Base-by-base conservation (phyloP, 2,888 invertebrate species). In the Athalia rosae region DNA sequence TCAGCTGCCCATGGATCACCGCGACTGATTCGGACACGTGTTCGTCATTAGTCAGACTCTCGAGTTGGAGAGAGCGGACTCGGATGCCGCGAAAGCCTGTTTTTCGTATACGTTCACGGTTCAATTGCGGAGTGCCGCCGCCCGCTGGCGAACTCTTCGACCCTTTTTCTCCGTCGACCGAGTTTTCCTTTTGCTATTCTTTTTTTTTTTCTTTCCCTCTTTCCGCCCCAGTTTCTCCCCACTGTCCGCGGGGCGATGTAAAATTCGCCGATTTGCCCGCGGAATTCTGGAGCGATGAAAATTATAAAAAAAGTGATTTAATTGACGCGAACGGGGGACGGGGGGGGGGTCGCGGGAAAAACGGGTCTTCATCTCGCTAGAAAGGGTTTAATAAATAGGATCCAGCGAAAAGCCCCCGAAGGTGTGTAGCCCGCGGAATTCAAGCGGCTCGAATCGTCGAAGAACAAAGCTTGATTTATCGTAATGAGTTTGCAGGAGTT, bases 381-480 rank as follows among this genome's bases (percentile, higher is more conserved):
- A 45, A 58, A 15, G 58, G 71, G 43, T 58, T 15, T 58, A 13
- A 28, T 41, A 15, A 71, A 58, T 67, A 28, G 67, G 71, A 58
- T 58, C 13, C 8, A 47, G 15, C 71, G 59, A 71, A 71, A 71
- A 58, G 43, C 71, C 28, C 71, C 43, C 15, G 58, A 6, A 15
- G 71, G 45, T 53, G 45, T 53, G 45, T 53, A 58, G 74, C 85
- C 85, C 86, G 84, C 85, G 87, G 86, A 88, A 87, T 89, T 88
- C 86, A 87, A 84, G 85, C 82, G 74, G 62, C 86, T 84, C 79
- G 85, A 62, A 74, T 74, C 83, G 84, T 85, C 87, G 89, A 87
- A 87, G 89, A 89, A 89, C 89, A 89, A 89, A 90, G 89, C 89
- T 89, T 90, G 89, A 89, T 90, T 90, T 89, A 90, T 90, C 89